Evolutionary conservation across 2,888 invertebrate species (phyloP).

Genomic region (Schizaphis graminum): DNA sequence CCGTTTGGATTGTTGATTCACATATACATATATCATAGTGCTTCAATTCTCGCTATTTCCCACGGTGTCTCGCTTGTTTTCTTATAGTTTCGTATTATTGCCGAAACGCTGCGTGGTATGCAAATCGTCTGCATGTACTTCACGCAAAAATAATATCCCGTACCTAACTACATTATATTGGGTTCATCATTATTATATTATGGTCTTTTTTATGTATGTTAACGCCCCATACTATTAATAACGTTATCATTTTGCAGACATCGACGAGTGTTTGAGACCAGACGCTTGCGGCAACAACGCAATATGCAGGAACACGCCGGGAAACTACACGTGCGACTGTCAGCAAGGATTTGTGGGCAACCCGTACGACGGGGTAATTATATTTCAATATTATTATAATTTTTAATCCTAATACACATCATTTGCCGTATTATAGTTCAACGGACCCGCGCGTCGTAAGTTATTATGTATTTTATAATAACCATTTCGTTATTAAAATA

Average conservation of each 20-base stretch:
- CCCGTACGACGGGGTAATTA: constrained; percentile 79
- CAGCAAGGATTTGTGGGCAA: constrained; percentile 87
- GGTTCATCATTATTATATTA: neutral
- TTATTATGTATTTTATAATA: constrained; percentile 1
- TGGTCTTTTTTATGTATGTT: neutral
- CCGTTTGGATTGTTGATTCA: neutral
- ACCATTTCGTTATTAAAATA: neutral
- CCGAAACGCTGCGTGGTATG: neutral
- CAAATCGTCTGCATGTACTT: neutral
- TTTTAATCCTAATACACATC: neutral
- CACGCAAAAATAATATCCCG: neutral
- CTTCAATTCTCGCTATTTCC: neutral
- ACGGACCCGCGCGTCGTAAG: neutral
- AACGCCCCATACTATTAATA: neutral
- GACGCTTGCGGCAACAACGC: constrained; percentile 87
- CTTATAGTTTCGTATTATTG: neutral
- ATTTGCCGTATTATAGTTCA: neutral
- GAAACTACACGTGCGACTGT: constrained; percentile 90
- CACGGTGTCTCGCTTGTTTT: neutral
- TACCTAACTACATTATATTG: neutral
- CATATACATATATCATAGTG: neutral
- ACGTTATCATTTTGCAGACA: constrained; percentile 75
- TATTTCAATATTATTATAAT: neutral
- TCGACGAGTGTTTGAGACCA: constrained; percentile 88
- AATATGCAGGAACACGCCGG: constrained; percentile 84